phyloP scores from a whole-genome alignment of 2,888 invertebrate species.

The Leptopilina myrica region DNA sequence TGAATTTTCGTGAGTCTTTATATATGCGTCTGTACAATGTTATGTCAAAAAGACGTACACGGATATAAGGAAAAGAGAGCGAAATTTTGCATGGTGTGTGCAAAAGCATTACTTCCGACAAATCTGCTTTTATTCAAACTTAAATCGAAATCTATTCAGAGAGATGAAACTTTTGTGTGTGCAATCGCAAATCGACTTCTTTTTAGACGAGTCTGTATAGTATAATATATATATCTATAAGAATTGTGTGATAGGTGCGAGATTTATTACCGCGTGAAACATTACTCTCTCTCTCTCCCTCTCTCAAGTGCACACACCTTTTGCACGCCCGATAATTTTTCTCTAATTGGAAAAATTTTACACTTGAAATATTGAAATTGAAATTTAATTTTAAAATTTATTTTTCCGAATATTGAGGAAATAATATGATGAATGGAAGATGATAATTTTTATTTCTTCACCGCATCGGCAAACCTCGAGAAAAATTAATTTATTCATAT shows the following conservation, averaged over 20 bases:
- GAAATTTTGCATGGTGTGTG: constrained; percentile 12
- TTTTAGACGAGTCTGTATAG: neutral
- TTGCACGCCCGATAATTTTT: neutral
- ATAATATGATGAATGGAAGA: no score
- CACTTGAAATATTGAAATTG: neutral
- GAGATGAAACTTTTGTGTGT: constrained; percentile 8
- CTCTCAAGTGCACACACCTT: neutral
- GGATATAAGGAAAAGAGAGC: neutral
- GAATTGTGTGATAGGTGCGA: neutral
- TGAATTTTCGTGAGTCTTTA: neutral
- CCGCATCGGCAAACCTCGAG: no score
- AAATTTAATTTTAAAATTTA: neutral
- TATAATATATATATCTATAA: neutral
- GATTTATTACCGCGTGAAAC: neutral
- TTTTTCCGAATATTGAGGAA: no score
- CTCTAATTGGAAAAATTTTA: neutral
- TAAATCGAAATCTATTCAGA: constrained; percentile 13
- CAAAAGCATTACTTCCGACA: constrained; percentile 21
- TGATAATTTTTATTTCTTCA: no score
- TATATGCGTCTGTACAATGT: constrained; percentile 11
- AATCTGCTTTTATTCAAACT: constrained; percentile 29
- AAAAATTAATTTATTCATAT: no score
- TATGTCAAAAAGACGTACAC: neutral
- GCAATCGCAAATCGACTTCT: neutral
- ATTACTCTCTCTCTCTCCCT: neutral